Percentiles rank a stretch among this genome's conserved stretches.
These are phyloP conservation scores for Philereme vetulata DNA, from an alignment of 2,888 invertebrate genomes.

Conservation along the genomic window DNA sequence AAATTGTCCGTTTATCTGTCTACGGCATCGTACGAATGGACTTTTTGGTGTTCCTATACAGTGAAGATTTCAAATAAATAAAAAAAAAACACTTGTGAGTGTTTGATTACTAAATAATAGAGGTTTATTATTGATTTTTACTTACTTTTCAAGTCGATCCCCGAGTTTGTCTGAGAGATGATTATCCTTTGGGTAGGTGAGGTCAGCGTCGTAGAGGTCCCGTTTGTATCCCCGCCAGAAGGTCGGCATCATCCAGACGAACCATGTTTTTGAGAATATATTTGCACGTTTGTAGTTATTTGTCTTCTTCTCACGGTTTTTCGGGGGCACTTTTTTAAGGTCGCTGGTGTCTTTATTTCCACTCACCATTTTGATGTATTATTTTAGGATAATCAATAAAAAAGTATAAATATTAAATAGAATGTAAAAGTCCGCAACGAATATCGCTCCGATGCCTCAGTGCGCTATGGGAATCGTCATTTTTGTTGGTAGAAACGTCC, in stretches of 20 bases:
- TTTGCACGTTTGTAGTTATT: constrained; percentile 77
- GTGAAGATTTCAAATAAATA: no score
- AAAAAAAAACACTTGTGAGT: no score
- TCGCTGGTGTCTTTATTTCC: constrained; percentile 74
- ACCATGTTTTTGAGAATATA: constrained; percentile 73
- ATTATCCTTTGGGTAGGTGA: constrained; percentile 87
- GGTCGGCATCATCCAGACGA: constrained; percentile 81
- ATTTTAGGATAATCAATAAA: constrained; percentile 28
- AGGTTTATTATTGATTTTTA: constrained; percentile 36
- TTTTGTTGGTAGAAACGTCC: constrained; percentile 47
- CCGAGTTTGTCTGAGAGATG: constrained; percentile 86
- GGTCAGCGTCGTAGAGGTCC: constrained; percentile 87
- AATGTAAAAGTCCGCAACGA: constrained; percentile 19
- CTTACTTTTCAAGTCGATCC: constrained; percentile 85
- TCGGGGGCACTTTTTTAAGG: constrained; percentile 72
- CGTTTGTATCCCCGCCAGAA: constrained; percentile 85
- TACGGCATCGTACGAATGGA: no score
- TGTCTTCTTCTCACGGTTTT: constrained; percentile 75
- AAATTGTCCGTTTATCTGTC: no score
- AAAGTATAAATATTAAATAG: constrained; percentile 33
- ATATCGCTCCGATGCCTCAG: constrained; percentile 38
- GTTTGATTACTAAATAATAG: no score
- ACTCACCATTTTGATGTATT: constrained; percentile 72
- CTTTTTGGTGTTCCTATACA: no score
- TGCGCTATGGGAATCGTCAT: constrained; percentile 57